These are phyloP conservation scores for Thera obeliscata DNA, from an alignment of 2,888 invertebrate species.

Conservation along the genomic window DNA sequence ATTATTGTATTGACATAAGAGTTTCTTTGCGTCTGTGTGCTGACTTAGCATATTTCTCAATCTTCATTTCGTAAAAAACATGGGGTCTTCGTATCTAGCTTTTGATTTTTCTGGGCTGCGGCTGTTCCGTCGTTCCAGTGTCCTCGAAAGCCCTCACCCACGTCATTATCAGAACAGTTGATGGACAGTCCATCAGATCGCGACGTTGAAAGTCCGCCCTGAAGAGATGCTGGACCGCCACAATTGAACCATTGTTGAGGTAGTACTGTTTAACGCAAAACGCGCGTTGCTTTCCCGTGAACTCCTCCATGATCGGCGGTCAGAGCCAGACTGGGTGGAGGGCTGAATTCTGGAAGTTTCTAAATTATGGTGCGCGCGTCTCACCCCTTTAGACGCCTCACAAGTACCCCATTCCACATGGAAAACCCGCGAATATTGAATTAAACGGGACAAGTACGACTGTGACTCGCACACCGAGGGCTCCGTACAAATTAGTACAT, in stretches of 20 bases:
- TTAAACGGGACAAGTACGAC: background rate
- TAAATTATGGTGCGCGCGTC: conserved; percentile 18
- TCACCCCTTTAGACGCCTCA: conserved; percentile 2
- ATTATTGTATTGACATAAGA: too few relatives aligned
- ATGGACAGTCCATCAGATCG: conserved; percentile 21
- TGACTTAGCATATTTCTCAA: too few relatives aligned
- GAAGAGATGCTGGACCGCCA: conserved; percentile 21
- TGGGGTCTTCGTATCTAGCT: background rate
- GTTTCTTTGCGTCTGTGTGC: too few relatives aligned
- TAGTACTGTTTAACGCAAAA: conserved; percentile 23
- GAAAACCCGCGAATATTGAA: background rate
- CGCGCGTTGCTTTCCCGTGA: conserved; percentile 18
- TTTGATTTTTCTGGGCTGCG: background rate
- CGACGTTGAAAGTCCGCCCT: conserved; percentile 7
- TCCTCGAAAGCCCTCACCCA: conserved; percentile 25
- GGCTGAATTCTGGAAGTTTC: background rate
- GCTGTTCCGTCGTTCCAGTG: conserved; percentile 7
- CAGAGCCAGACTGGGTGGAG: background rate
- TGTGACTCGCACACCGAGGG: too few relatives aligned
- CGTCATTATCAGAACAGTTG: conserved; percentile 12
- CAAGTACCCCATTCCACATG: background rate
- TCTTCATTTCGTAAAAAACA: too few relatives aligned
- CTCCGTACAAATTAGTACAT: too few relatives aligned
- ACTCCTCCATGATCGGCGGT: conserved; percentile 15
- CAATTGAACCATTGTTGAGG: conserved; percentile 20